Evolutionary conservation across 2,888 invertebrate genomes (phyloP).

Genomic region (Sesia apiformis): DNA sequence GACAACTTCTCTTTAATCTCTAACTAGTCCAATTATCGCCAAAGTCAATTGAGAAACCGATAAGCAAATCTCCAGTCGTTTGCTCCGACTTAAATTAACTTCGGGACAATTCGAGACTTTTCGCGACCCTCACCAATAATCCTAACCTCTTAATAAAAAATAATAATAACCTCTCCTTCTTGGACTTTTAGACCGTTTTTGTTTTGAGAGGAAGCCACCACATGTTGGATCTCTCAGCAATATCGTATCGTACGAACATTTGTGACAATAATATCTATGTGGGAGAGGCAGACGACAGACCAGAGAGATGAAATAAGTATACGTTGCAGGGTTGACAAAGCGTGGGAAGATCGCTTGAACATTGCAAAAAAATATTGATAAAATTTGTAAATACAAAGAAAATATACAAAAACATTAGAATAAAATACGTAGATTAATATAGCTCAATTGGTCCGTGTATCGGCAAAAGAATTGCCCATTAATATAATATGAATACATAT

Average conservation of each 20-base stretch:
- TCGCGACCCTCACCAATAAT: background rate
- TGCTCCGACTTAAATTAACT: background rate
- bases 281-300: background rate
- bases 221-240: slow-evolving; percentile 4
- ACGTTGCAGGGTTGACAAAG: background rate
- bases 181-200: slow-evolving; percentile 3
- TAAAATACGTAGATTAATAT: too few species aligned
- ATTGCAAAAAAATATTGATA: too few species aligned
- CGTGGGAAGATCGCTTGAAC: background rate
- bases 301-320: background rate
- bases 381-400: too few species aligned
- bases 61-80: background rate
- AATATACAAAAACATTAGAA: too few species aligned
- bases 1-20: background rate
- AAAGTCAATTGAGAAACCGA: background rate
- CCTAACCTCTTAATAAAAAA: background rate
- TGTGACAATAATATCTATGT: background rate
- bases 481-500: too few species aligned
- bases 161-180: background rate
- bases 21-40: slow-evolving; percentile 2
- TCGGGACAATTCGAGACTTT: background rate
- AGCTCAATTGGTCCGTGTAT: too few species aligned
- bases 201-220: slow-evolving; percentile 8
- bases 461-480: too few species aligned
- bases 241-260: background rate